Evolutionary conservation across 2,888 invertebrate genomes (phyloP), one percentile per base, ranked within the genome.

Genomic region (Sesamia inferens): DNA sequence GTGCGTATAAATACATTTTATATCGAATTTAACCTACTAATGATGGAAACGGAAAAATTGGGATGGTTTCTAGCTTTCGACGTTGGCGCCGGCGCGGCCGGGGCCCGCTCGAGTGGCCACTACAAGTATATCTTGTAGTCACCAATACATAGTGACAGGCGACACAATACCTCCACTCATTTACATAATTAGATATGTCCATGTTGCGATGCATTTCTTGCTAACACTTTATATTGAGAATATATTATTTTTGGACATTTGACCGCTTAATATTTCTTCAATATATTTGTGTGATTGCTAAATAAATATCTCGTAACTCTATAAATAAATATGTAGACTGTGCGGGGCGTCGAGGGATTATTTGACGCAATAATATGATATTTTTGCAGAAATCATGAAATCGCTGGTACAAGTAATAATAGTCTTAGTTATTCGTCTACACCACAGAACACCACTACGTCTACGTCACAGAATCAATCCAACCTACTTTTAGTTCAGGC

Each of bases 21-120:
- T 88, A 87, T 90, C 85, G 87, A 86, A 89, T 88, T 88, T 87
- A 86, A 87, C 84, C 89, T 87, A 88, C 90, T 91, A 91, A 89
- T 89, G 88, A 90, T 91, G 89, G 87, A 91, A 89, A 88, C 88
- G 88, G 88, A 91, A 92, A 92, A 91, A 90, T 89, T 91, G 89
- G 88, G 91, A 90, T 91, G 87, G 88, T 87, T 87, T 87, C 80
- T 86, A 89, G 87, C 89, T 91, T 90, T 90, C 90, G 88, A 88
- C 72, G 79, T 77, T 92, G 93, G 93, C 93, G 92, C 92, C 92
- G 79, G 85, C 85, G 84, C 85, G 86, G 67, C 68, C 77, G 85
- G 84, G 85, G 85, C 59, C 66, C 78, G 68, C 78, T 81, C 80
- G 82, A 79, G 80, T 81, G 87, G 69, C 85, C 83, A 79, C 81